Evolutionary conservation across 2,888 invertebrate genomes (phyloP), one percentile per base, ranked within the genome.

Genomic region (Drosophila prostipennis): DNA sequence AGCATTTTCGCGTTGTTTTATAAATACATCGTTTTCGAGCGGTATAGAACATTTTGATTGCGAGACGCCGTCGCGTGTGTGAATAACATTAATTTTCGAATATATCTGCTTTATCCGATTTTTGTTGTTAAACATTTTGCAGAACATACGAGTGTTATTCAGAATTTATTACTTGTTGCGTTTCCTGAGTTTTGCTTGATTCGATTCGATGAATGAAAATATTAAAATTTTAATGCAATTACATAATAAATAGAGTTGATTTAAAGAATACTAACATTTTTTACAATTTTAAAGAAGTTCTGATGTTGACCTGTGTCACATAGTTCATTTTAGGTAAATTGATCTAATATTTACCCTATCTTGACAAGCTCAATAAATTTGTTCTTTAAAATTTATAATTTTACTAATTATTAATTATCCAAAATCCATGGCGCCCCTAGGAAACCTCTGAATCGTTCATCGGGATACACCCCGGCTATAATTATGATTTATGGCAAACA

Each of bases 121-220:
- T 56, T 74, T 77, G 80, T 83, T 83, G 75, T 65, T 72, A 52
- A 68, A 71, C 76, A 81, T 58, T 79, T 76, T 56, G 52, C 52
- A 5, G 36, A 60, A 59, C 52, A 23, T 6, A 16, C 59, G 37
- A 14, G 10, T 45, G 42, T 23, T 29, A 49, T 23, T 46, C 51
- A 37, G 71, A 57, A 65, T 71, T 76, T 60, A 72, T 72, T 34
- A 51, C 19, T 11, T 72, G 11, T 34, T 67, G 42, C 36, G 23
- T 40, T 67, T 65, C 54, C 43, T 55, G 46, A 3, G 40, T 53
- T 32, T 37, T 5, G 4, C 3, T 7, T 19, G 3, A 19, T 26
- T 26, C 2, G 13, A 19, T 34, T 45, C 43, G 5, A 26, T 67
- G 37, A 74, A 71, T 67, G 68, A 51, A 73, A 56, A 16, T 23